Base-by-base conservation (phyloP, 2,797 vertebrate genomes). In the Lacerta agilis region DNA sequence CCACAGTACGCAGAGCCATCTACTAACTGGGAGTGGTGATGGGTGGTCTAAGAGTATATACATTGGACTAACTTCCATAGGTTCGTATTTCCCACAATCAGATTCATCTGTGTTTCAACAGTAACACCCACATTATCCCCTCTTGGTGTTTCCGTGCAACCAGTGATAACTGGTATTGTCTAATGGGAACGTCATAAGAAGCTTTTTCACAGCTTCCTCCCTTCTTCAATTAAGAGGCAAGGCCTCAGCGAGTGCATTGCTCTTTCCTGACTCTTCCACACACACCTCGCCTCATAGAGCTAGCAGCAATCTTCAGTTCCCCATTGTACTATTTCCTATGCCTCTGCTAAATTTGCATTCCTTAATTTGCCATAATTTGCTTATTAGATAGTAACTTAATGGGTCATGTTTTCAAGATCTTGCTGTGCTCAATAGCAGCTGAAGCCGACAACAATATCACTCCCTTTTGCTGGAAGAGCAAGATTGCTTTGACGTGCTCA, bases 401-500 rank as follows among this genome's bases (percentile, higher is more conserved):
- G 82, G 58, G 27, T 85, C 45, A 58, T 77, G 85, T 43, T 61
- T 8, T 78, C 49, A 61, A 41, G 82, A 87, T 36, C 10, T 43
- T 67, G 89, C 13, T 82, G 25, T 43, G 72, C 36, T 79, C n/a
- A 92, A 89, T 83, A 90, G 27, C 2, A 90, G 27, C 81, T 90
- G 86, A 76, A 89, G 78, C 36, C 29, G 15, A 61, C 38, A 61
- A 82, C 3, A 49, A 69, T 49, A 77, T 81, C 43, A 67, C 27
- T 17, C 84, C 90, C n/a, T 87, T 73, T 76, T 7, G 55, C 41
- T 23, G 82, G 8, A 6, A 89, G 5, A 58, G 20, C 23, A 25
- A 38, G 79, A 2, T 55, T 79, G 18, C 1, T 85, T 36, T 88
- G 5, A 79, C 82, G 5, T 71, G 49, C 33, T 33, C 82, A 58